These are phyloP conservation scores for Stenotaenia linearis DNA, from an alignment of 2,888 invertebrate species.

Conservation along the genomic window DNA sequence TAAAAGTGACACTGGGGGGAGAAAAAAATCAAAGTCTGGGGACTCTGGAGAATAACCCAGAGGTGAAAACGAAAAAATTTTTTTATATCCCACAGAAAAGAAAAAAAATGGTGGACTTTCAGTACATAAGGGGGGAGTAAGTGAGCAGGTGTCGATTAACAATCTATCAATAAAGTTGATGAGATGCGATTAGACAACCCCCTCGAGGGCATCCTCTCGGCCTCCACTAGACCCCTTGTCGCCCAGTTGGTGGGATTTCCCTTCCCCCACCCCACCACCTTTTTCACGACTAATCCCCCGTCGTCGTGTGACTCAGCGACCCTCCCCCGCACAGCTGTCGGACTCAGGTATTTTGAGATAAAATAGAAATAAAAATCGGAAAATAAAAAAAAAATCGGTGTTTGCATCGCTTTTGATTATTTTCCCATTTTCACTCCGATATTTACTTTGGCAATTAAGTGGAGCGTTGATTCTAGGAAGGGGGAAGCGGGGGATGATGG, in stretches of 20 bases:
- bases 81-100: background rate
- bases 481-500: background rate
- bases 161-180: constrained; percentile 27
- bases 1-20: background rate
- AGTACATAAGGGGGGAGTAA: background rate
- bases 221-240: background rate
- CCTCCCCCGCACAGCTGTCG: background rate
- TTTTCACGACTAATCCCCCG: background rate
- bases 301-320: background rate
- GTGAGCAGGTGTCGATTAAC: constrained; percentile 27
- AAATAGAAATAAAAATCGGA: background rate
- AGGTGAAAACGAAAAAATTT: background rate
- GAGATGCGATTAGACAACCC: constrained; percentile 24
- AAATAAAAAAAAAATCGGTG: background rate
- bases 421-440: background rate
- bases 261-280: background rate
- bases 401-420: background rate
- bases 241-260: constrained; percentile 17
- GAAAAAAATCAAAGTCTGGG: background rate
- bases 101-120: background rate
- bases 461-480: background rate
- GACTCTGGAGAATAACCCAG: background rate
- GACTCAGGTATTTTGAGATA: background rate
- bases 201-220: background rate
- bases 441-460: background rate